Evolutionary conservation across 92 coral and sea anemone genomes (phyloP).

Genomic region (Actinostola sp.): DNA sequence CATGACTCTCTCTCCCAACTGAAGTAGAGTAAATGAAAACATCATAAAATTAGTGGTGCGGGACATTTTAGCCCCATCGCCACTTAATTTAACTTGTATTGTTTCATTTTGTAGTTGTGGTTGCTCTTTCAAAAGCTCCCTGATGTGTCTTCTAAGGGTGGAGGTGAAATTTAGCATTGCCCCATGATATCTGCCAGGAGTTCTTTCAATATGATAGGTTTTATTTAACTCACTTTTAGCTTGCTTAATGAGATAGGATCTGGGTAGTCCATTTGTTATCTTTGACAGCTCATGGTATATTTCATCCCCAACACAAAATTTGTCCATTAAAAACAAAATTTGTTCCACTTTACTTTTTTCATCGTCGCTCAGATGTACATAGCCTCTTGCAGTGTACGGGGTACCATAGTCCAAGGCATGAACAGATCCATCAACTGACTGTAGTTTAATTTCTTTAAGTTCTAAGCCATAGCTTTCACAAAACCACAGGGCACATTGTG

Average conservation of each 20-base stretch:
- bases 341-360: slow-evolving; percentile 31
- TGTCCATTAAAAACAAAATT: slow-evolving; percentile 46
- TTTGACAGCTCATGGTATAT: slow-evolving; percentile 48
- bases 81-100: slow-evolving; percentile 55
- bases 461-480: slow-evolving; percentile 60
- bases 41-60: slow-evolving; percentile 61
- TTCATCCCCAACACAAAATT: slow-evolving; percentile 62
- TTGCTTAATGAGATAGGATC: slow-evolving; percentile 65
- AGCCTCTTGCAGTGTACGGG: not conserved
- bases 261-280: slow-evolving; percentile 46
- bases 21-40: slow-evolving; percentile 46
- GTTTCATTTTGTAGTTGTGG: slow-evolving; percentile 12
- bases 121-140: slow-evolving; percentile 27
- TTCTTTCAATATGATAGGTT: slow-evolving; percentile 46
- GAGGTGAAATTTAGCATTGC: slow-evolving; percentile 36
- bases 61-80: slow-evolving; percentile 62
- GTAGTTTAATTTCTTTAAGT: slow-evolving; percentile 37
- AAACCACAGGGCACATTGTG: slow-evolving; percentile 69
- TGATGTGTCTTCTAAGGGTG: slow-evolving; percentile 44
- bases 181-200: slow-evolving; percentile 46
- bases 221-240: slow-evolving; percentile 30
- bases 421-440: slow-evolving; percentile 21
- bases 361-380: not conserved
- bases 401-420: slow-evolving; percentile 24
- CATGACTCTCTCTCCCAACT: slow-evolving; percentile 51